Evolutionary conservation across 2,113 vertebrate species (phyloP).

Genomic region (Chamaea fasciata): DNA sequence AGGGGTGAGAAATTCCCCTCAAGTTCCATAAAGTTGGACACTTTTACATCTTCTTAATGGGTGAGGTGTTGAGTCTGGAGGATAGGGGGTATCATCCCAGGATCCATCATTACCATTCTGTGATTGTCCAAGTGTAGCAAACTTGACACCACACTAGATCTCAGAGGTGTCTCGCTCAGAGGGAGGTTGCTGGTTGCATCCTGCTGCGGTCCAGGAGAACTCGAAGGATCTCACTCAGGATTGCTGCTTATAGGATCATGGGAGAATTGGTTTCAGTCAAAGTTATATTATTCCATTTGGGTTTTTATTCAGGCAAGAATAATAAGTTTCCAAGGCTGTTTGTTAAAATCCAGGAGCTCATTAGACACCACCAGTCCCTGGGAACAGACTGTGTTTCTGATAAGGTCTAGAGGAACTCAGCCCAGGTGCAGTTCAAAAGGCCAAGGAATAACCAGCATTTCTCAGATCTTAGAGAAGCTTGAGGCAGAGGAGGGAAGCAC

Average conservation of each 20-base stretch:
- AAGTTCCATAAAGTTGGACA: fast-evolving
- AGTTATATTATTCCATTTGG: not conserved
- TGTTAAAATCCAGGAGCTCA: fast-evolving
- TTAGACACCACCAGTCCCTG: not conserved
- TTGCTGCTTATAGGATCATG: not conserved
- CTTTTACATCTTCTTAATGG: not conserved
- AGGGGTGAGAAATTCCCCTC: not conserved
- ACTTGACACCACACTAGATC: not conserved
- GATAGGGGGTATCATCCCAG: not conserved
- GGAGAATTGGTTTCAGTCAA: not conserved
- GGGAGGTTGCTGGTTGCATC: not conserved
- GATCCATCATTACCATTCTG: not conserved
- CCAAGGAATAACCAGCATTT: fast-evolving
- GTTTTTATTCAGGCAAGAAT: not conserved
- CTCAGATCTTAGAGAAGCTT: not conserved
- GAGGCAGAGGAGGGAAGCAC: not conserved
- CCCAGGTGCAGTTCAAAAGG: fast-evolving
- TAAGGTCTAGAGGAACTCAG: not conserved
- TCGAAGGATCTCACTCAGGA: not conserved
- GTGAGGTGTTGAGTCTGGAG: not conserved
- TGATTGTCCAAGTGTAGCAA: not conserved
- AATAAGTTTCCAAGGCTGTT: not conserved
- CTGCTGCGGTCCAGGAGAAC: not conserved
- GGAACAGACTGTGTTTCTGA: not conserved
- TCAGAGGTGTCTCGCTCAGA: fast-evolving